phyloP scores from a whole-genome alignment of 2,888 invertebrate genomes.

The Andrena minutula region DNA sequence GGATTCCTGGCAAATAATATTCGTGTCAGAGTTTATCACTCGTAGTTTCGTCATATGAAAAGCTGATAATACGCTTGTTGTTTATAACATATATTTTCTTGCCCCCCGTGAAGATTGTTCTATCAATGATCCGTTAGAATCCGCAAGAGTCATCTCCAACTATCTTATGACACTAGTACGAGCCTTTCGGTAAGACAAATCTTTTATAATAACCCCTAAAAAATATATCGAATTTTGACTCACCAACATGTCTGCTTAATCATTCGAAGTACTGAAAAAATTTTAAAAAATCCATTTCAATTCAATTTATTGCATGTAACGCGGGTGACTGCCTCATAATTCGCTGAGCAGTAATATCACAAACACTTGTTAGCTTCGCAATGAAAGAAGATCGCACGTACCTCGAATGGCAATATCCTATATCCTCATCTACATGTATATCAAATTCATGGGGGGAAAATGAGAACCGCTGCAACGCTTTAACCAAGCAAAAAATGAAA shows the following conservation, averaged over 20 bases:
- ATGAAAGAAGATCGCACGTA: too few species aligned
- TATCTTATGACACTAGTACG: slow-evolving; percentile 70
- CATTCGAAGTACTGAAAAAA: neutral
- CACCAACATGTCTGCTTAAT: neutral
- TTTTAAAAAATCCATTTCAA: neutral
- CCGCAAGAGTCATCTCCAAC: slow-evolving; percentile 39
- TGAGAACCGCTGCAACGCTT: neutral
- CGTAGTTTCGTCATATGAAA: slow-evolving; percentile 35
- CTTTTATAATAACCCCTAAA: slow-evolving; percentile 17
- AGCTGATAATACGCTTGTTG: slow-evolving; percentile 22
- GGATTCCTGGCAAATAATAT: slow-evolving; percentile 1
- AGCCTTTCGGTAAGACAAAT: slow-evolving; percentile 71
- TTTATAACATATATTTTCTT: slow-evolving; percentile 18
- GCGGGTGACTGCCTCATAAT: neutral
- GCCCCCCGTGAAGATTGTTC: slow-evolving; percentile 38
- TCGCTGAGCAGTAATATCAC: too few species aligned
- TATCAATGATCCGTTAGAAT: slow-evolving; percentile 59
- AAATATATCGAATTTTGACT: neutral
- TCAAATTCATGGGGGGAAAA: neutral
- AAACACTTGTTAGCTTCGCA: too few species aligned
- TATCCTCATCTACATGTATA: too few species aligned
- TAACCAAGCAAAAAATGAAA: neutral
- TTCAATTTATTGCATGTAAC: neutral
- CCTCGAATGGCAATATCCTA: too few species aligned
- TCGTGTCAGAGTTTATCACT: slow-evolving; percentile 67